These are phyloP conservation scores for Macrophya alboannulata DNA, from an alignment of 2,888 invertebrate genomes.

Conservation along the genomic window DNA sequence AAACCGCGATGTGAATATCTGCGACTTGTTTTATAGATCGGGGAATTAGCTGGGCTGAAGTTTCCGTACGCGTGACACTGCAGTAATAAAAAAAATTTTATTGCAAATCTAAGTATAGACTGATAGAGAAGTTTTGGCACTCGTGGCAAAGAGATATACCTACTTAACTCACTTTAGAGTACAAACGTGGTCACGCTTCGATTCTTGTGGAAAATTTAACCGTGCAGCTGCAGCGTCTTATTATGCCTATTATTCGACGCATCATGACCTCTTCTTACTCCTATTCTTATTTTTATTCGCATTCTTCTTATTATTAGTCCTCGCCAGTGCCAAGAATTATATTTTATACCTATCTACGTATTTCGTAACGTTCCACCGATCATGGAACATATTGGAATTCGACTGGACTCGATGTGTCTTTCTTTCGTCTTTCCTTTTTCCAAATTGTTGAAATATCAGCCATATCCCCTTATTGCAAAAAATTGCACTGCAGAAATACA, in stretches of 20 bases:
- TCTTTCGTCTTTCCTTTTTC: not conserved
- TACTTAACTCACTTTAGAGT: not conserved
- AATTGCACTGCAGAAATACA: too few relatives aligned
- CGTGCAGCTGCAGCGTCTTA: conserved; percentile 13
- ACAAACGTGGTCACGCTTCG: conserved; percentile 43
- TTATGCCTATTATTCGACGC: conserved; percentile 14
- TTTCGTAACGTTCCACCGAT: not conserved
- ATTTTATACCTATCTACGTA: not conserved
- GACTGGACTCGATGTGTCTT: not conserved
- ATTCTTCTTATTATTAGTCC: not conserved
- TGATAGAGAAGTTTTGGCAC: conserved; percentile 38
- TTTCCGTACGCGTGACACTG: not conserved
- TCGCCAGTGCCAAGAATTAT: conserved; percentile 25
- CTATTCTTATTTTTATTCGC: not conserved
- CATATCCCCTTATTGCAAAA: too few relatives aligned
- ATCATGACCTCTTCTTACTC: not conserved
- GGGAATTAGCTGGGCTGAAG: too few relatives aligned
- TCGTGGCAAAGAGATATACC: not conserved
- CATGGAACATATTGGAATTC: too few relatives aligned
- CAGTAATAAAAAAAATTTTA: not conserved
- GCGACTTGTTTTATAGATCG: too few relatives aligned
- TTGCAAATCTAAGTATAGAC: conserved; percentile 1
- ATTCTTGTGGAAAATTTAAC: conserved; percentile 20
- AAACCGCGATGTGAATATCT: too few relatives aligned
- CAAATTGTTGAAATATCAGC: not conserved